A percentile compares a stretch with the other conserved stretches of the same genome.
Evolutionary conservation across 2,797 vertebrate species (phyloP).

Genomic region (Malurus splendens): DNA sequence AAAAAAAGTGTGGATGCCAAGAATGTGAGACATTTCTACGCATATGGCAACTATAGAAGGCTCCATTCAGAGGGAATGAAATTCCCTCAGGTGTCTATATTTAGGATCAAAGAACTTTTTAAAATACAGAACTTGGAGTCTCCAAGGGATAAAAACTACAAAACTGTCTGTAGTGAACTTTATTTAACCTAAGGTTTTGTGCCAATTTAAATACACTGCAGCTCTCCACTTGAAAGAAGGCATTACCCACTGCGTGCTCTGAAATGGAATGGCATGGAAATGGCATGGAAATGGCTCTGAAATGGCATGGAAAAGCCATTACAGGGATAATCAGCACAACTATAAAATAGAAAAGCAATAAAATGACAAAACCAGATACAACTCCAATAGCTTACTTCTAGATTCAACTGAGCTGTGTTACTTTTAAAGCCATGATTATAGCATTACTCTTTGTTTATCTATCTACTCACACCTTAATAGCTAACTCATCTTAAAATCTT

Average conservation of each 20-base stretch:
- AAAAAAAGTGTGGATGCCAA: slow-evolving; percentile 39
- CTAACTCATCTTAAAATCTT: neutral
- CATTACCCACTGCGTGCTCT: slow-evolving; percentile 62
- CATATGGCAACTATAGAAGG: slow-evolving; percentile 54
- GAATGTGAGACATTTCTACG: slow-evolving; percentile 56
- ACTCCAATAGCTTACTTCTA: slow-evolving; percentile 44
- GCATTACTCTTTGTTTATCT: slow-evolving; percentile 30
- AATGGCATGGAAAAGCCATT: slow-evolving; percentile 83
- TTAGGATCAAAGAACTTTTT: slow-evolving; percentile 74
- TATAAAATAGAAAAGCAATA: slow-evolving; percentile 69
- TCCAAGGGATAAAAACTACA: slow-evolving; percentile 66
- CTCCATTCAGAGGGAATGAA: slow-evolving; percentile 59
- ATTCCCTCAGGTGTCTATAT: slow-evolving; percentile 68
- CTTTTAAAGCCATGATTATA: slow-evolving; percentile 46
- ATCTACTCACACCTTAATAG: neutral
- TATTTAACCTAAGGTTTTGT: slow-evolving; percentile 65
- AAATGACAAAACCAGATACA: slow-evolving; percentile 75
- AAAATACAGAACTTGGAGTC: slow-evolving; percentile 64
- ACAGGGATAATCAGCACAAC: slow-evolving; percentile 70
- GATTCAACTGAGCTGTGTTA: slow-evolving; percentile 19
- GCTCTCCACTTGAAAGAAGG: slow-evolving; percentile 62
- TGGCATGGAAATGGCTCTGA: no score
- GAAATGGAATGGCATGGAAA: no score
- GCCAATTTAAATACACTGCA: slow-evolving; percentile 76
- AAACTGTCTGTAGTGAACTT: slow-evolving; percentile 72